Evolutionary conservation across 1,140 invertebrate species (phyloP), one percentile per base, ranked within the genome.

Genomic region (Antheraea mylitta): DNA sequence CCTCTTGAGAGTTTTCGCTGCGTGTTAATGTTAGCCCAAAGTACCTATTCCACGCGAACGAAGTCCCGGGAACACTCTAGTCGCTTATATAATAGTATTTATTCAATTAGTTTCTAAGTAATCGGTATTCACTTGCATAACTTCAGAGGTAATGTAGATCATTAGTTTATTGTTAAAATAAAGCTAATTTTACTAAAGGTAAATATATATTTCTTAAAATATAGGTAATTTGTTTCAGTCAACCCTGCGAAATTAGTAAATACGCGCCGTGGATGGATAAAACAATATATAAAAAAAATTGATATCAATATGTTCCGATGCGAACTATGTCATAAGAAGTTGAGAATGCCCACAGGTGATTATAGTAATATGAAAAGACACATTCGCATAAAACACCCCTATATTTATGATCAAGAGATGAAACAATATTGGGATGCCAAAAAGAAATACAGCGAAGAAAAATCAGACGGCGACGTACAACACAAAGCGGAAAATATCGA

Each of bases 341-440:
- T 66, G 7, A 66, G 11, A 66, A 66, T 66, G 64, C 45, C 18
- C 16, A n/a, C 0, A 5, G 64, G 64, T 22, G 18, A 30, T 18
- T 58, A 66, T 22, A 37, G 64, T 66, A 66, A 66, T 19, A 66
- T 66, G 45, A 66, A 58, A 30, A 19, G 64, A 10, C 64, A 66
- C 16, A 19, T 66, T 8, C 18, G 30, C 11, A 13, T 8, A 11
- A 22, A 58, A 58, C 64, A 66, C 30, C 64, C 64, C 8, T 30
- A 16, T 16, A 16, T 13, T 3, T 66, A 66, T 66, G 18, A 66
- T 13, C 7, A 58, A 18, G 45, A 66, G 53, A 22, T 66, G 42
- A 53, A 53, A 48, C 18, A 7, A 16, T 22, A 18, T 13, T 22
- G 8, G 19, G 64, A 66, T 7, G 38, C 11, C 7, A 42, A 8